These are phyloP conservation scores for Setipinna tenuifilis DNA, from an alignment of 2,797 vertebrate species.

Conservation along the genomic window DNA sequence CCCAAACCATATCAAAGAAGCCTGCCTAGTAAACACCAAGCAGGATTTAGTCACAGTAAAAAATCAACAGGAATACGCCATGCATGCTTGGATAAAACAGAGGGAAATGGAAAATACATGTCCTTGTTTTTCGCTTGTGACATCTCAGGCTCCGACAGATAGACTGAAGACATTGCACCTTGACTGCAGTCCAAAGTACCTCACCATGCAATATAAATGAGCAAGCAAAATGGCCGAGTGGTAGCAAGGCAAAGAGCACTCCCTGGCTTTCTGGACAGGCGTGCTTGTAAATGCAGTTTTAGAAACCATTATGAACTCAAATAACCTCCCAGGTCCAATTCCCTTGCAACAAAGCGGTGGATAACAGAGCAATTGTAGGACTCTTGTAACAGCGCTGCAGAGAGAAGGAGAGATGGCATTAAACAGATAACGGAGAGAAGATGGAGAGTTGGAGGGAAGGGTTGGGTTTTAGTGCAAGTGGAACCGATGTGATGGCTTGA, in stretches of 20 bases:
- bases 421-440: neutral
- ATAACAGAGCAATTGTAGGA: neutral
- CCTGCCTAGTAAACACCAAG: neutral
- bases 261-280: neutral
- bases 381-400: neutral
- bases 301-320: constrained; percentile 16
- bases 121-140: neutral
- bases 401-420: neutral
- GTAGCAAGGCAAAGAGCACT: neutral
- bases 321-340: constrained; percentile 14
- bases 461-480: neutral
- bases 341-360: neutral
- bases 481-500: neutral
- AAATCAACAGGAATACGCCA: neutral
- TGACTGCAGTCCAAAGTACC: constrained; percentile 15
- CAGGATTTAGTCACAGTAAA: neutral
- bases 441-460: neutral
- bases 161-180: constrained; percentile 1
- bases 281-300: constrained; percentile 3
- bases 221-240: neutral
- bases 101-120: constrained; percentile 1
- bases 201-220: constrained; percentile 19
- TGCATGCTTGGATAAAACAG: neutral
- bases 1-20: neutral
- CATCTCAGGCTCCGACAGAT: neutral